Base-by-base conservation (phyloP, 2,797 vertebrate genomes). In the Acomys russatus region DNA sequence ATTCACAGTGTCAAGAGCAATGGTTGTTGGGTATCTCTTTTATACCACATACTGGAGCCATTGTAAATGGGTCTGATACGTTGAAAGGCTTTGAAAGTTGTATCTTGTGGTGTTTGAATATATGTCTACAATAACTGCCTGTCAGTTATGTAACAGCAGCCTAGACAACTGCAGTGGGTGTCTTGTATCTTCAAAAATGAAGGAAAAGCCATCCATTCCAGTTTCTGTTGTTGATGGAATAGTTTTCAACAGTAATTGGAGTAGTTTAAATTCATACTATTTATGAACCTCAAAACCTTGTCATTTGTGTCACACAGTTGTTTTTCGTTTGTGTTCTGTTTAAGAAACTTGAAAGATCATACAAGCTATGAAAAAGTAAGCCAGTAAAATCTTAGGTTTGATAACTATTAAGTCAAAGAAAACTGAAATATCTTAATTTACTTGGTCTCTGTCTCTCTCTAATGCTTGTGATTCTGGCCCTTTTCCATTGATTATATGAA, bases 261-360 rank as follows among this genome's bases (percentile, higher is more conserved):
- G 1, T 78, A 91, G 70, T 61, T 84, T 92, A 91, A 30, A 12
- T 92, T 92, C 66, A 88, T 78, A 94, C 77, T 63, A 95, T 20
- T 22, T 15, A 94, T 88, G 88, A 95, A 77, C 18, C 30, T 92
- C 49, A 96, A 94, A 77, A 51, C 71, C 56, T 63, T 80, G 35
- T 33, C 90, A 92, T 92, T 89, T 95, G 22, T n/a, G 74, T 79
- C 82, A 56, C 51, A 28, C 64, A 92, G 22, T 79, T 91, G 54
- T 87, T 92, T 89, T 91, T 92, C 38, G 90, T 25, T 78, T 68
- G 83, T 93, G 89, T 90, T 92, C 35, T 95, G 68, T 91, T 97
- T 94, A 91, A 90, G 76, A 94, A 93, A 15, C 61, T 92, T 88
- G 23, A 95, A 94, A 91, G 14, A 23, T n/a, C 51, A 91, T 4